Percentiles rank a stretch among this genome's conserved stretches.
Evolutionary conservation across 2,797 vertebrate genomes (phyloP).

Genomic region (Enteromius thamalakanensis): DNA sequence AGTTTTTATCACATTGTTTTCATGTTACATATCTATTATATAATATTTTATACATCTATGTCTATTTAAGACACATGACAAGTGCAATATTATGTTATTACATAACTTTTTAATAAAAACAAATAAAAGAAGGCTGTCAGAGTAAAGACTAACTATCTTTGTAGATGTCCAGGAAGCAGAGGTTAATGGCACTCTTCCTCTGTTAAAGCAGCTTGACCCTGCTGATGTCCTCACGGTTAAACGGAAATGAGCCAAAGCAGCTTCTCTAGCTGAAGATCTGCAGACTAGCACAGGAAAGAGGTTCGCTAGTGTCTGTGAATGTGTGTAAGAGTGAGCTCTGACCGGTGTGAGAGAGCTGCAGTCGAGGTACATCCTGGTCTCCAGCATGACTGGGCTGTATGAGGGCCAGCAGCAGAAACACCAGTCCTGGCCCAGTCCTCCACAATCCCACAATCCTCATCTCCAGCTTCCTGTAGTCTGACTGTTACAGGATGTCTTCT

Average conservation of each 20-base stretch:
- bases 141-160: not conserved
- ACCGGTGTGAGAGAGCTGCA: constrained; percentile 63
- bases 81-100: not conserved
- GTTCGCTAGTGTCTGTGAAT: not conserved
- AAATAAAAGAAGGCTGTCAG: not conserved
- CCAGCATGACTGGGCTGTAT: constrained; percentile 8
- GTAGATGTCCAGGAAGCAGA: constrained; percentile 7
- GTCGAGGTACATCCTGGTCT: constrained; percentile 53
- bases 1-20: not conserved
- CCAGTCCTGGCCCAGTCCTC: constrained; percentile 44
- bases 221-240: constrained; percentile 22
- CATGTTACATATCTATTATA: not conserved
- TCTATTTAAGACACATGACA: not conserved
- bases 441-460: constrained; percentile 53
- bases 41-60: not conserved
- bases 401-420: constrained; percentile 32
- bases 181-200: constrained; percentile 8
- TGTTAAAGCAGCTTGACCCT: constrained; percentile 21
- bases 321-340: not conserved
- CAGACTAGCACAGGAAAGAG: constrained; percentile 19
- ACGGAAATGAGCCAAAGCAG: constrained; percentile 23
- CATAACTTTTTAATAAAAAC: not conserved
- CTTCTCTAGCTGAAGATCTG: not conserved
- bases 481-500: constrained; percentile 33
- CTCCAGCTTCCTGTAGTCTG: constrained; percentile 46